A percentile compares a stretch with the other conserved stretches of the same genome.
phyloP scores from a whole-genome alignment of 2,797 vertebrate genomes.

The Tangara arthus region DNA sequence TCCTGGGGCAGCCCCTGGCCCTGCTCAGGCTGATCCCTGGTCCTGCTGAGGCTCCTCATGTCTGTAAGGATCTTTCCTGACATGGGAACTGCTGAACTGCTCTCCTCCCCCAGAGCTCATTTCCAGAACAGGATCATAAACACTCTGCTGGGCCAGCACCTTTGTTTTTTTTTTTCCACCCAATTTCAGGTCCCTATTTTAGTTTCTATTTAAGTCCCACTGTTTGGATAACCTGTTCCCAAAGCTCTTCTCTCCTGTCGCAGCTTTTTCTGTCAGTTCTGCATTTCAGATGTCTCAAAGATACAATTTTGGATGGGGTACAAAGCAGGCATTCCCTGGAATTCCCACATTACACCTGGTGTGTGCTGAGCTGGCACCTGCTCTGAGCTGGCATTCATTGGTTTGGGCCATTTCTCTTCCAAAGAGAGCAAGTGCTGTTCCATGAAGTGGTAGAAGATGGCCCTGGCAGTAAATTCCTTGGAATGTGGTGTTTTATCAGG shows the following conservation, averaged over 20 bases:
- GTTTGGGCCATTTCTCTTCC: background rate
- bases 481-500: background rate
- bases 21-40: background rate
- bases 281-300: background rate
- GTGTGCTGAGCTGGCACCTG: background rate
- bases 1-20: background rate
- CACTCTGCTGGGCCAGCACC: fast-evolving
- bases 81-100: background rate
- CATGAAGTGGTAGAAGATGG: background rate
- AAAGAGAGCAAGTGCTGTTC: background rate
- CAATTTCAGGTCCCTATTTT: background rate
- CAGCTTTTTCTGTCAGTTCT: background rate
- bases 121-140: background rate
- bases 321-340: background rate
- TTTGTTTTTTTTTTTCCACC: background rate
- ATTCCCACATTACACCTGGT: background rate
- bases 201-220: background rate
- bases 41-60: fast-evolving
- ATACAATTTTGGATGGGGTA: fast-evolving
- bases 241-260: fast-evolving
- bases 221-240: background rate
- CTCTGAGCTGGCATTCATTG: background rate
- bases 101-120: background rate
- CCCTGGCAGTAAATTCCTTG: background rate
- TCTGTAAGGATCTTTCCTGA: background rate